These are phyloP conservation scores for Clytia hemisphaerica DNA, from an alignment of 30 jellyfish, hydroid and myxozoan species.

Conservation along the genomic window DNA sequence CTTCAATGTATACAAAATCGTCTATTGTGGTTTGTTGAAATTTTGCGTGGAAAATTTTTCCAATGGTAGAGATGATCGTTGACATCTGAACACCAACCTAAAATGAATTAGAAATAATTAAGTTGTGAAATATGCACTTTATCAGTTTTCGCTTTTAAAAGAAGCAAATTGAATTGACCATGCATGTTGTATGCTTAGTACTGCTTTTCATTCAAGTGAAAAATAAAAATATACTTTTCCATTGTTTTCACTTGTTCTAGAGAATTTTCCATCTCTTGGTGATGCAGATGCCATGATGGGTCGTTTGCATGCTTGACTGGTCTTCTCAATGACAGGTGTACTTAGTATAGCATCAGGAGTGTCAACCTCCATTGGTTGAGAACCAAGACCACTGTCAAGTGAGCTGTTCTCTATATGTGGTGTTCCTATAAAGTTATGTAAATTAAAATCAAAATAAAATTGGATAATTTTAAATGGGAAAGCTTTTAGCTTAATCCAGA, in stretches of 20 bases:
- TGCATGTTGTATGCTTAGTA: background rate
- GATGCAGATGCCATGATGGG: constrained; percentile 58
- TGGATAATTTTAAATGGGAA: no score
- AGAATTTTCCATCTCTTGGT: constrained; percentile 57
- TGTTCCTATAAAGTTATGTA: constrained; percentile 1
- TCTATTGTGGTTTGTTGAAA: background rate
- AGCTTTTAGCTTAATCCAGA: no score
- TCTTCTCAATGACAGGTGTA: constrained; percentile 20
- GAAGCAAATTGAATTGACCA: background rate
- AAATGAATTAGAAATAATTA: no score
- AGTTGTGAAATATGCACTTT: no score
- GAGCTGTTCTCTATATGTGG: constrained; percentile 44
- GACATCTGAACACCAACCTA: no score
- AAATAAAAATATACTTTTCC: background rate
- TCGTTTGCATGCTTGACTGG: constrained; percentile 48
- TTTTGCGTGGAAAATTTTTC: constrained; percentile 7
- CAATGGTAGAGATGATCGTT: constrained; percentile 17
- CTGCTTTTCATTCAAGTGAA: background rate
- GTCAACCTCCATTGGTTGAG: constrained; percentile 80
- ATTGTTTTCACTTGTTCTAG: constrained; percentile 20
- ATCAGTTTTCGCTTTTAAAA: background rate
- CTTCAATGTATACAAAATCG: constrained; percentile 2
- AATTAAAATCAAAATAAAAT: no score
- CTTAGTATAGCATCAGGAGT: background rate
- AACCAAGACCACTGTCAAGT: constrained; percentile 60